A percentile compares a stretch with the other conserved stretches of the same genome.
Conservation (phyloP, 2,113 vertebrate species). For the Hyla sarda region DNA sequence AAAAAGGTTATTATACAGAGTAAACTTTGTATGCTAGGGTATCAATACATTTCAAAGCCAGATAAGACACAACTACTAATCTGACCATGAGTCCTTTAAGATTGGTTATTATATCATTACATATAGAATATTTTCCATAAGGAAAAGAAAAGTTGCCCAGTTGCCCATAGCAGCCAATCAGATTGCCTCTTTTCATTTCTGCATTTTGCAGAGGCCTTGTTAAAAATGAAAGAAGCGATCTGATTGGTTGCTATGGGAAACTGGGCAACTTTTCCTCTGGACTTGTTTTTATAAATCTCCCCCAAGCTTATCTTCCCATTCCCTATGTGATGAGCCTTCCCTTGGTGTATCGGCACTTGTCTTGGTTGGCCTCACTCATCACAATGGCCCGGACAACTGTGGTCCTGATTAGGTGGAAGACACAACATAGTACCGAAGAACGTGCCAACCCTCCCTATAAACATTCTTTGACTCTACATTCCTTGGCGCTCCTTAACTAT, state of each 20-base stretch:
- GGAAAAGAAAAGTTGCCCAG: too few species aligned
- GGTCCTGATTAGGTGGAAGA: not conserved
- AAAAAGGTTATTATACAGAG: too few species aligned
- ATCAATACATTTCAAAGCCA: not conserved
- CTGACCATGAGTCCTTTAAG: not conserved
- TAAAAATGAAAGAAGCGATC: too few species aligned
- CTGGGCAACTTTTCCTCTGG: too few species aligned
- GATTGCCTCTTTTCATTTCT: too few species aligned
- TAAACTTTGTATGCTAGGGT: too few species aligned
- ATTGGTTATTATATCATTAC: not conserved
- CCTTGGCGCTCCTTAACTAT: not conserved
- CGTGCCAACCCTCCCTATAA: not conserved
- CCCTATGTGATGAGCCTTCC: not conserved
- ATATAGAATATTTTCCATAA: not conserved
- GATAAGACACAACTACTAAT: not conserved
- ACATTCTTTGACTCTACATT: not conserved
- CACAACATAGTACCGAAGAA: not conserved
- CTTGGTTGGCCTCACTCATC: conserved; percentile 2
- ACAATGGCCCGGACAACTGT: not conserved
- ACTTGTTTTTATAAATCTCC: too few species aligned
- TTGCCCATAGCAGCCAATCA: too few species aligned
- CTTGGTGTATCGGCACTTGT: not conserved
- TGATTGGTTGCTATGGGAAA: too few species aligned
- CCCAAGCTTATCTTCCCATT: not conserved
- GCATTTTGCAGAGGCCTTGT: too few species aligned